Conservation (phyloP, 2,888 invertebrate species). For the Labia minor region DNA sequence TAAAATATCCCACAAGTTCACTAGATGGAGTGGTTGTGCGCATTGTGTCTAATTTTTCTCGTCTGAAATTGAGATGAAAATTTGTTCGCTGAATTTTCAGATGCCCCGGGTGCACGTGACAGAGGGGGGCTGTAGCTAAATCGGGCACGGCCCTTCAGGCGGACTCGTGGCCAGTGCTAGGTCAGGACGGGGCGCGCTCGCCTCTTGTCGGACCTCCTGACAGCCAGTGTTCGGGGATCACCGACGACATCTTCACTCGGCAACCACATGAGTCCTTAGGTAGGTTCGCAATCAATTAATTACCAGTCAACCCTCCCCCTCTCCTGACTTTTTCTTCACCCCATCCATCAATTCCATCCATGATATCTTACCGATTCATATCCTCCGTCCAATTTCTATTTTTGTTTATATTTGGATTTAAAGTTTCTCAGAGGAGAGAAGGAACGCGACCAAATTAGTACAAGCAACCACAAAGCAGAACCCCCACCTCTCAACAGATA, state of each 20-base stretch:
- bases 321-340: not conserved
- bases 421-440: not conserved
- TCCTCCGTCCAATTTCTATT: not conserved
- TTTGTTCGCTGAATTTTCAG: too few relatives aligned
- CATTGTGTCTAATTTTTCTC: too few relatives aligned
- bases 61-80: too few relatives aligned
- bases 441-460: not conserved
- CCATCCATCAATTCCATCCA: not conserved
- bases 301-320: not conserved
- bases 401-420: not conserved
- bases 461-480: too few relatives aligned
- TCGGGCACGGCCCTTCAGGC: not conserved
- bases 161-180: not conserved
- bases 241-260: not conserved
- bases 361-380: too few relatives aligned
- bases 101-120: not conserved
- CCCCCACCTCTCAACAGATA: too few relatives aligned
- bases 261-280: not conserved
- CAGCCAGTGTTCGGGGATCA: too few relatives aligned
- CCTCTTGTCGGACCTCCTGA: not conserved
- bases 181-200: not conserved
- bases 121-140: not conserved
- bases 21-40: too few relatives aligned
- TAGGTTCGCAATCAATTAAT: not conserved
- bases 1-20: too few relatives aligned